Evolutionary conservation across 2,113 vertebrate species (phyloP), one percentile per base, ranked within the genome.

Genomic region (Syrrhaptes paradoxus): DNA sequence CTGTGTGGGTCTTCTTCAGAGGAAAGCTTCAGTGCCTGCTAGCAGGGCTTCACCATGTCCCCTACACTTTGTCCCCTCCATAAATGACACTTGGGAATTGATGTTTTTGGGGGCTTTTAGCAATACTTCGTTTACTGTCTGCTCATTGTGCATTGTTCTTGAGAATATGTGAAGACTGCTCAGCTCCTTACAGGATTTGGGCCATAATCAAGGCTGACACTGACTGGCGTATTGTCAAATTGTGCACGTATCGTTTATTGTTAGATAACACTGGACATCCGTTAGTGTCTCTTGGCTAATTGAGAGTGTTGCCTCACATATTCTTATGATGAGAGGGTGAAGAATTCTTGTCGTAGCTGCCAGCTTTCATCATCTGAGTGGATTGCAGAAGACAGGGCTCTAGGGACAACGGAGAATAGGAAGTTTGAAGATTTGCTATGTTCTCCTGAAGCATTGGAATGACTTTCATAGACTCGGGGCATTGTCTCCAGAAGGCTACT

Each of bases 171-270:
- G 95, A 94, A 94, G 88, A 95, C 75, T 28, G 83, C 92, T 97
- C 90, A 95, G 88, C 95, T 94, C 90, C 95, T 96, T 94, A 19
- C 93, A 95, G 90, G 95, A 96, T 97, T 95, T 81, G 96, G 92
- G 93, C 95, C 32, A 0, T 96, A 96, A 96, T 96, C 86, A 87
- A 87, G 95, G 89, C 93, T 96, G 96, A 96, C 95, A 82, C 94
- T 96, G 93, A 95, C 61, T 89, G 95, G 96, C 93, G 67, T 82
- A 73, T 93, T 96, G 96, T 97, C 95, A 96, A 90, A 96, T 95
- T 93, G 92, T 81, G 49, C 80, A 70, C 25, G 70, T 83, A 90
- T 96, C 87, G 77, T 82, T 94, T 90, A 32, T 76, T 85, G 91
- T 95, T 92, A 90, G 92, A 92, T 84, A 89, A 82, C 95, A 91